phyloP scores from a whole-genome alignment of 2,797 vertebrate species.

The Microchirus variegatus region DNA sequence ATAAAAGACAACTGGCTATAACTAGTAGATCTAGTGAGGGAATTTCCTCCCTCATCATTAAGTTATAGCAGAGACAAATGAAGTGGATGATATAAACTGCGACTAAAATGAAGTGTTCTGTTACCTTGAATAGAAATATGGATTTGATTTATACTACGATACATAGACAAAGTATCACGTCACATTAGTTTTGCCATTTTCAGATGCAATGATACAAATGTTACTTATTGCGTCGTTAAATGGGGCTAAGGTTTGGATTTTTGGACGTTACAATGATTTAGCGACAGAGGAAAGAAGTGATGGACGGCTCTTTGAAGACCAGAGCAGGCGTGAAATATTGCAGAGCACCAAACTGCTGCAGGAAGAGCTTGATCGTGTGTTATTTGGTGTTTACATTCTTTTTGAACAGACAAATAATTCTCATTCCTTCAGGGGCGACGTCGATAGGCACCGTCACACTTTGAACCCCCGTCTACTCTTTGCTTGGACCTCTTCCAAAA shows the following conservation, averaged over 20 bases:
- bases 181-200: no score
- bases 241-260: background rate
- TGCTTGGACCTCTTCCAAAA: background rate
- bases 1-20: no score
- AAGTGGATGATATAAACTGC: no score
- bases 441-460: background rate
- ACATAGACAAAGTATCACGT: no score
- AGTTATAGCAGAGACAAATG: no score
- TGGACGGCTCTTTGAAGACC: constrained; percentile 5
- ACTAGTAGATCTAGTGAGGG: no score
- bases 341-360: constrained; percentile 13
- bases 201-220: no score
- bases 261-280: constrained; percentile 11
- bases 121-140: no score
- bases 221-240: constrained; percentile 5
- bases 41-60: no score
- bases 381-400: constrained; percentile 19
- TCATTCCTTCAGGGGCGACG: background rate
- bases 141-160: no score
- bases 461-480: background rate
- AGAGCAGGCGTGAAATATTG: constrained; percentile 6
- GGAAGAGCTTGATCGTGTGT: constrained; percentile 21
- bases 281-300: constrained; percentile 6
- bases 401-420: background rate
- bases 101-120: no score